phyloP scores from a whole-genome alignment of 2,113 vertebrate species.

The Motacilla tschutschensis region DNA sequence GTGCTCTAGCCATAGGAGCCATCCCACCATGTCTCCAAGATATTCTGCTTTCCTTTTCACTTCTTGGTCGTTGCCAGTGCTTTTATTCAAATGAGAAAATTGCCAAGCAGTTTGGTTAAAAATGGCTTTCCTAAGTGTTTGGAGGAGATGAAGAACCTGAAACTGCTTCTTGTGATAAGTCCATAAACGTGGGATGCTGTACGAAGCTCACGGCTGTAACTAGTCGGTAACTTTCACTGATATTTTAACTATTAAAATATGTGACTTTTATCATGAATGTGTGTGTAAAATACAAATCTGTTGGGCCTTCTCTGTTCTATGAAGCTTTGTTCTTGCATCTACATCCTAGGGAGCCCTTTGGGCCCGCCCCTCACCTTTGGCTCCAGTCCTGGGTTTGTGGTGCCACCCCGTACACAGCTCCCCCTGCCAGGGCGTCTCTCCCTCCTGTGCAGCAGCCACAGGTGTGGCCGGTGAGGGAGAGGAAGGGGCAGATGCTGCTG shows the following conservation, averaged over 20 bases:
- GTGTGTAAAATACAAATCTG: not conserved
- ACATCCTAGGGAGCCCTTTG: not conserved
- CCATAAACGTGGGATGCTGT: not conserved
- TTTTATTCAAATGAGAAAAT: not conserved
- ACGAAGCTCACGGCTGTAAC: not conserved
- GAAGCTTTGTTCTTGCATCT: fast-evolving
- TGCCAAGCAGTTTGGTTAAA: not conserved
- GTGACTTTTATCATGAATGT: not conserved
- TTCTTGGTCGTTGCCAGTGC: not conserved
- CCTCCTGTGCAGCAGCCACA: not conserved
- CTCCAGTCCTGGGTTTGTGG: not conserved
- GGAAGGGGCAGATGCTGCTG: not conserved
- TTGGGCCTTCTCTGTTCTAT: not conserved
- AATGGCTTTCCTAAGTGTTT: not conserved
- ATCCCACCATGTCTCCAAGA: not conserved
- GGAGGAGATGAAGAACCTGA: not conserved
- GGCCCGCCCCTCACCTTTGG: not conserved
- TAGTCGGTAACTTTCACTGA: not conserved
- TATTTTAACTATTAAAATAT: not conserved
- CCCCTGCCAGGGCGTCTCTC: fast-evolving
- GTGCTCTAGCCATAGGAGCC: not conserved
- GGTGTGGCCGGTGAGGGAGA: not conserved
- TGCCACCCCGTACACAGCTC: not conserved
- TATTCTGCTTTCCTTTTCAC: not conserved
- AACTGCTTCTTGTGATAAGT: not conserved